phyloP scores from a whole-genome alignment of 2,113 vertebrate genomes.

The Boleophthalmus pectinirostris region DNA sequence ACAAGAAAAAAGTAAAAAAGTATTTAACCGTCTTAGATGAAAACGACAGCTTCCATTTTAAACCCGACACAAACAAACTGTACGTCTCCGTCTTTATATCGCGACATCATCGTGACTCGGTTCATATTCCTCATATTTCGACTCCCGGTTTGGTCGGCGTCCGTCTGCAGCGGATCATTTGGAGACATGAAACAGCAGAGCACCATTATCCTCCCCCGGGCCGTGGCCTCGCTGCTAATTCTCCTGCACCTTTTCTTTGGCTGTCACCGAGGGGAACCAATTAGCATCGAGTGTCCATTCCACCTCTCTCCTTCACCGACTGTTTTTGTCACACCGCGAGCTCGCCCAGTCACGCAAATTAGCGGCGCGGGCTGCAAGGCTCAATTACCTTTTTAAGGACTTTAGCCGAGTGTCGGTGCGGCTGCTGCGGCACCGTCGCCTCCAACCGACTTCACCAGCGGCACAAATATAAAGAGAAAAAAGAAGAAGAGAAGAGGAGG shows the following conservation, averaged over 20 bases:
- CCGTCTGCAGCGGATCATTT: constrained; percentile 36
- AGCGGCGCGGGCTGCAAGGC: constrained; percentile 73
- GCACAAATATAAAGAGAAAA: constrained; percentile 30
- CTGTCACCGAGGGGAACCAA: constrained; percentile 71
- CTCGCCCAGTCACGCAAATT: constrained; percentile 75
- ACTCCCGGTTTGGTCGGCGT: constrained; percentile 17
- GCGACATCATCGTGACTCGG: no score
- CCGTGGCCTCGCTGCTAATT: constrained; percentile 61
- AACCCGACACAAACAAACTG: no score
- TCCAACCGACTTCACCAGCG: constrained; percentile 55
- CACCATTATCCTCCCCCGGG: constrained; percentile 60
- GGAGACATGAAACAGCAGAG: constrained; percentile 33
- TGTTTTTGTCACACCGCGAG: constrained; percentile 71
- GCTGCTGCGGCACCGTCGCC: constrained; percentile 56
- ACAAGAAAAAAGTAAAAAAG: no score
- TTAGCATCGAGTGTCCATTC: constrained; percentile 75
- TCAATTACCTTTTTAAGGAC: constrained; percentile 79
- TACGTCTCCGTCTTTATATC: no score
- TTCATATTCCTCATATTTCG: constrained; percentile 5
- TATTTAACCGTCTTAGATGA: no score
- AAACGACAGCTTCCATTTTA: no score
- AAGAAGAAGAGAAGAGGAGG: constrained; percentile 7
- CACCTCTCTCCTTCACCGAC: constrained; percentile 45
- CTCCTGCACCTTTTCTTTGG: constrained; percentile 66
- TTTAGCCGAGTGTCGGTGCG: constrained; percentile 67